Conservation (phyloP, 2,113 vertebrate species). For the Eulacestoma nigropectus region DNA sequence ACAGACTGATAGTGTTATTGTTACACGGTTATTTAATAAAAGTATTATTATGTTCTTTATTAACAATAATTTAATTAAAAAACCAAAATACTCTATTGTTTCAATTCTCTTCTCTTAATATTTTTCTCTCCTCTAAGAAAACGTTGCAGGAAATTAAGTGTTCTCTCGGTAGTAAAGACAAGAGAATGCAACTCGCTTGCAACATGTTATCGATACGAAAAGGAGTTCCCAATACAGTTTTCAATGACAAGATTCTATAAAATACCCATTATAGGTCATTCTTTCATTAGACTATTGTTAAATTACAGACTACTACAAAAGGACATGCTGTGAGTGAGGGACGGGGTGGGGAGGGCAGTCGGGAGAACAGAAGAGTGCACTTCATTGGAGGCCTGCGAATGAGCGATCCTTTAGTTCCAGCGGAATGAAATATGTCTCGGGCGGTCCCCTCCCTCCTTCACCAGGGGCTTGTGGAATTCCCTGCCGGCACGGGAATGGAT, state of each 20-base stretch:
- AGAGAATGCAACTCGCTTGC: constrained; percentile 70
- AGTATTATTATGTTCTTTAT: constrained; percentile 79
- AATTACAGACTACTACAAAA: constrained; percentile 78
- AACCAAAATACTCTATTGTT: constrained; percentile 83
- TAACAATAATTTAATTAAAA: constrained; percentile 86
- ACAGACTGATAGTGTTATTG: constrained; percentile 78
- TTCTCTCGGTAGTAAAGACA: constrained; percentile 71
- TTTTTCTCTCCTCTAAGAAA: constrained; percentile 80
- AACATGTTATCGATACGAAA: constrained; percentile 70
- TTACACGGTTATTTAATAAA: constrained; percentile 77
- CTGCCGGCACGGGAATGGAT: constrained; percentile 97
- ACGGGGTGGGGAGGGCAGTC: constrained; percentile 71
- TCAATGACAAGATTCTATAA: constrained; percentile 77
- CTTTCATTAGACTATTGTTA: constrained; percentile 75
- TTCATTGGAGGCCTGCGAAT: constrained; percentile 84
- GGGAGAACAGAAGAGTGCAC: constrained; percentile 97
- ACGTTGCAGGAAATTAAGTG: constrained; percentile 70
- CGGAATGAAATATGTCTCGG: constrained; percentile 99
- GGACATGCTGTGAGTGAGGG: constrained; percentile 76
- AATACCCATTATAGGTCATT: constrained; percentile 77
- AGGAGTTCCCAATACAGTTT: constrained; percentile 75
- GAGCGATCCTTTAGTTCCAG: constrained; percentile 89
- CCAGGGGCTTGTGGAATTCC: constrained; percentile 99
- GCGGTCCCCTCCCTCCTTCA: constrained; percentile 98
- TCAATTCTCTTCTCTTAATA: constrained; percentile 79